Evolutionary conservation across 1,140 invertebrate species (phyloP).

Genomic region (Heliothis virescens): DNA sequence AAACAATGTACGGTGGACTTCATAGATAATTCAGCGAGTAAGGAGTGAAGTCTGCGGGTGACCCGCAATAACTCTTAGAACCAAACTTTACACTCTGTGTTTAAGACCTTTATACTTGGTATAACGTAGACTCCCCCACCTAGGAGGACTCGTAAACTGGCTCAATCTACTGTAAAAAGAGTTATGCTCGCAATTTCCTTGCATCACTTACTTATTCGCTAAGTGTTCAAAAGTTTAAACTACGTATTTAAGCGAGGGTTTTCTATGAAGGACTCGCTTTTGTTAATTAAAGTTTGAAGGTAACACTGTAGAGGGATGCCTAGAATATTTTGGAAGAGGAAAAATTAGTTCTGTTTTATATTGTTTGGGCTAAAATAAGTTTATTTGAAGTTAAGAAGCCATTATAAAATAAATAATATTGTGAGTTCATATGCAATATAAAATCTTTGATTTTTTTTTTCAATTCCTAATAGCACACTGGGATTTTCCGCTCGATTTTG

Average conservation of each 20-base stretch:
- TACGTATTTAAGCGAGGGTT: neutral
- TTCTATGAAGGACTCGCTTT: no score
- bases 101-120: neutral
- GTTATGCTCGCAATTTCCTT: slow-evolving; percentile 40
- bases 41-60: slow-evolving; percentile 13
- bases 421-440: no score
- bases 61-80: slow-evolving; percentile 31
- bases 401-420: no score
- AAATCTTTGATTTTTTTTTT: no score
- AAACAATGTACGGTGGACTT: slow-evolving; percentile 11
- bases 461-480: no score
- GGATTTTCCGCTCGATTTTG: no score
- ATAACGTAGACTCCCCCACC: slow-evolving; percentile 4
- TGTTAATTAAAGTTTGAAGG: no score
- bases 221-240: slow-evolving; percentile 36
- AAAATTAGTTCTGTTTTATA: no score
- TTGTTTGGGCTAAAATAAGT: no score
- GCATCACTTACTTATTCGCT: slow-evolving; percentile 30
- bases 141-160: slow-evolving; percentile 29
- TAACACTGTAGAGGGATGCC: no score
- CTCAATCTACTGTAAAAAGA: slow-evolving; percentile 45
- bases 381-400: no score
- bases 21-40: slow-evolving; percentile 13
- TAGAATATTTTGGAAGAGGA: no score
- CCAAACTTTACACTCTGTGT: slow-evolving; percentile 27